These are phyloP conservation scores for Catostylus mosaicus DNA, from an alignment of 30 jellyfish, hydroid and myxozoan genomes.

Conservation along the genomic window DNA sequence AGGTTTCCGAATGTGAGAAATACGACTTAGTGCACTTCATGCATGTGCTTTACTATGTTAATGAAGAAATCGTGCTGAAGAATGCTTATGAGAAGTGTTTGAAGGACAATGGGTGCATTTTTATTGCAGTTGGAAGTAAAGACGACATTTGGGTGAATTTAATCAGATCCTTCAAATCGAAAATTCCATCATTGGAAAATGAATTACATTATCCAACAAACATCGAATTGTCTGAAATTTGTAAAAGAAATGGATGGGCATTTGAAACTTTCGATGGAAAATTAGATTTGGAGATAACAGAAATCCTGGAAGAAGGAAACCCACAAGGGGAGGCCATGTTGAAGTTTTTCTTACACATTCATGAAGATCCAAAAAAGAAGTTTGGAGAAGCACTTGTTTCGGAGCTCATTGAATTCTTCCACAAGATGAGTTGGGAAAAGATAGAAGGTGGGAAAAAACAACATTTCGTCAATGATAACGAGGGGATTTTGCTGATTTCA, in stretches of 20 bases:
- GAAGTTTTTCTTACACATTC: conserved; percentile 28
- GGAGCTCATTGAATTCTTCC: conserved; percentile 25
- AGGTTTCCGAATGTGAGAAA: not conserved
- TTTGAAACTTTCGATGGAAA: not conserved
- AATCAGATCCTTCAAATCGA: conserved; percentile 5
- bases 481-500: conserved; percentile 6
- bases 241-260: conserved; percentile 10
- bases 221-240: not conserved
- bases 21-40: conserved; percentile 31
- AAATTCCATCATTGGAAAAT: conserved; percentile 3
- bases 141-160: conserved; percentile 37
- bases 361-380: conserved; percentile 21
- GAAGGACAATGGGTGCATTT: not conserved
- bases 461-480: conserved; percentile 15
- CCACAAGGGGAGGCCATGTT: conserved; percentile 36
- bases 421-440: conserved; percentile 1
- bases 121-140: conserved; percentile 23
- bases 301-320: conserved; percentile 6
- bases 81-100: conserved; percentile 3
- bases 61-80: not conserved
- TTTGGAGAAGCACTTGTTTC: not conserved
- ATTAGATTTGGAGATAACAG: conserved; percentile 22
- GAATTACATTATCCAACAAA: conserved; percentile 29
- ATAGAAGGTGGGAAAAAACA: not conserved
- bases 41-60: conserved; percentile 33